These are phyloP conservation scores for Pimephales promelas DNA, from an alignment of 2,113 vertebrate species.

Conservation along the genomic window DNA sequence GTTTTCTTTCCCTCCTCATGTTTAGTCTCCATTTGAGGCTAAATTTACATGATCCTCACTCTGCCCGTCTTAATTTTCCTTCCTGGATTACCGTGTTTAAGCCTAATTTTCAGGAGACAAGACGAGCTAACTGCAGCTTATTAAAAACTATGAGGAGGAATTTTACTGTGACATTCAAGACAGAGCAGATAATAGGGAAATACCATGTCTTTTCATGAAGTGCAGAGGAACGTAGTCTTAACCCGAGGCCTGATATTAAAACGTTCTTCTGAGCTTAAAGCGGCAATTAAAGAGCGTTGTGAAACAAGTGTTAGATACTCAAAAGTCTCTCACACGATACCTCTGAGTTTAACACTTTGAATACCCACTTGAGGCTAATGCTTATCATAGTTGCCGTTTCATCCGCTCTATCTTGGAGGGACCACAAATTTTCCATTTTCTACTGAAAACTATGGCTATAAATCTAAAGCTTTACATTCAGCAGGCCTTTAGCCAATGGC, in stretches of 20 bases:
- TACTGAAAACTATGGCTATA: constrained; percentile 27
- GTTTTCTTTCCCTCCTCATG: background rate
- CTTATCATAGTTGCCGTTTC: constrained; percentile 54
- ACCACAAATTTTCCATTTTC: constrained; percentile 37
- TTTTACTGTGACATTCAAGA: constrained; percentile 46
- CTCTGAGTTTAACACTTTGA: constrained; percentile 51
- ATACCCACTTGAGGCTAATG: constrained; percentile 58
- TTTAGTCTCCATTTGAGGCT: constrained; percentile 33
- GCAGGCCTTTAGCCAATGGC: constrained; percentile 55
- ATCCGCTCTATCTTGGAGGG: constrained; percentile 20
- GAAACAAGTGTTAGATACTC: constrained; percentile 64
- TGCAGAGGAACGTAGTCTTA: constrained; percentile 53
- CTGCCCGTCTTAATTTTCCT: constrained; percentile 37
- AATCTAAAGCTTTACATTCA: constrained; percentile 40
- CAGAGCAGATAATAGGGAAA: constrained; percentile 52
- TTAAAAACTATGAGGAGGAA: constrained; percentile 49
- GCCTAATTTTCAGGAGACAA: constrained; percentile 47
- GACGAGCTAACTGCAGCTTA: constrained; percentile 38
- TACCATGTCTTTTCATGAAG: constrained; percentile 51
- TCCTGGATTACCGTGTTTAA: constrained; percentile 53
- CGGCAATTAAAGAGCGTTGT: constrained; percentile 65
- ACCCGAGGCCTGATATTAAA: constrained; percentile 61
- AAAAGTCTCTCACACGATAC: constrained; percentile 60
- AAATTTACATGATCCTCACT: constrained; percentile 21
- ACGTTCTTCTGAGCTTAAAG: constrained; percentile 54